Base-by-base conservation (phyloP, 2,113 vertebrate genomes). In the Hippocampus guttulatus region DNA sequence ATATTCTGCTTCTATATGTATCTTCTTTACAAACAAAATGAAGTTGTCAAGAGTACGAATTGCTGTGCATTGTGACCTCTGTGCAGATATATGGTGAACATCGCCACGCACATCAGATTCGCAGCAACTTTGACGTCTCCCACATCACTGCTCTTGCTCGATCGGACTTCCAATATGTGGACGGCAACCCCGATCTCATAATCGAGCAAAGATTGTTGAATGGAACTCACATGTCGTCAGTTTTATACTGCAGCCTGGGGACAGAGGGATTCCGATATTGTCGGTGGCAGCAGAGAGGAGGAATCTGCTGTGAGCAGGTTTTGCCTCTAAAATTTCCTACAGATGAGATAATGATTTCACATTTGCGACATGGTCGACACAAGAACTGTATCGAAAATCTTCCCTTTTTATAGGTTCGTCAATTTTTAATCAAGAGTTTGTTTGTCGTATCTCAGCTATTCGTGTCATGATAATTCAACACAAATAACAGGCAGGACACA, bases 221-320 rank as follows among this genome's bases (percentile, higher is more conserved):
- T 23, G 25, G 8, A 57, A 40, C 68, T 70, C 5, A 0, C 40
- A 7, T 7, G 63, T 61, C 60, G 25, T 2, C 15, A 67, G 30
- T 15, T 14, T 7, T 61, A 30, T 33, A 10, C 27, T 25, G 3
- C 21, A 57, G 25, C 63, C 41, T 70, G 67, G n/a, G 43, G 71
- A 2, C 45, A 21, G 62, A 69, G 27, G 45, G 2, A 68, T 45
- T 9, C 45, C 65, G 1, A 66, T 30, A 18, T 58, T 61, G 25
- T 71, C 33, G 54, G 33, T 43, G 30, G 49, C 30, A 30, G 54
- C 16, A 10, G 61, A 69, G 1, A 49, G 12, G 58, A 1, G 3
- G 47, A 60, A 70, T 69, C 58, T 68, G 21, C 61, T 64, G 8
- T 45, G 8, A 25, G 18, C 70, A 84, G 83, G 78, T 87, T 68